phyloP scores from a whole-genome alignment of 2,113 vertebrate genomes.

The Butastur rufipennis region DNA sequence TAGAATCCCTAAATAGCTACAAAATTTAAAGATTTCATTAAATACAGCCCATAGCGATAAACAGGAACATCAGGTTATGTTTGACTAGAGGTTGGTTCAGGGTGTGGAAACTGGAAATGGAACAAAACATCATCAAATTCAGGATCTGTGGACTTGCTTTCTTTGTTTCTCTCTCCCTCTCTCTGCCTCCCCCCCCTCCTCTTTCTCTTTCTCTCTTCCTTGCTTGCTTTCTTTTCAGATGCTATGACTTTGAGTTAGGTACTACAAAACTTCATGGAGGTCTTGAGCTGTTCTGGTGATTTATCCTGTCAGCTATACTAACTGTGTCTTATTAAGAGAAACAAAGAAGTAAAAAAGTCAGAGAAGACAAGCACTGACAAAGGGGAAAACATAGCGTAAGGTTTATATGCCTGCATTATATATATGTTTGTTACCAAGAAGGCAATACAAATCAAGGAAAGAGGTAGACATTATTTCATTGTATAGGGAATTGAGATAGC shows the following conservation, averaged over 20 bases:
- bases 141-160: not conserved
- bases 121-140: not conserved
- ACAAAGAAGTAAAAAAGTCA: not conserved
- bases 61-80: not conserved
- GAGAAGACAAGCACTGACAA: not conserved
- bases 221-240: not conserved
- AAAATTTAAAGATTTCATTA: not conserved
- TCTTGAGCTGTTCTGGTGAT: not conserved
- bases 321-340: not conserved
- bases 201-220: not conserved
- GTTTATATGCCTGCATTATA: not conserved
- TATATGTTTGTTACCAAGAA: not conserved
- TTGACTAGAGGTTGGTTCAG: not conserved
- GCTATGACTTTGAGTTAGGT: not conserved
- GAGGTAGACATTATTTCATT: not conserved
- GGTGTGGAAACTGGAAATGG: not conserved
- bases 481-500: not conserved
- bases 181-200: rapidly evolving
- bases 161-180: not conserved
- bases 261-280: not conserved
- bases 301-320: not conserved
- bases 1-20: not conserved
- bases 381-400: not conserved
- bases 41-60: not conserved
- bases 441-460: not conserved